Percentiles rank a stretch among this genome's conserved stretches.
These are phyloP conservation scores for Lynx canadensis DNA, from an alignment of 2,113 vertebrate genomes.

Conservation along the genomic window DNA sequence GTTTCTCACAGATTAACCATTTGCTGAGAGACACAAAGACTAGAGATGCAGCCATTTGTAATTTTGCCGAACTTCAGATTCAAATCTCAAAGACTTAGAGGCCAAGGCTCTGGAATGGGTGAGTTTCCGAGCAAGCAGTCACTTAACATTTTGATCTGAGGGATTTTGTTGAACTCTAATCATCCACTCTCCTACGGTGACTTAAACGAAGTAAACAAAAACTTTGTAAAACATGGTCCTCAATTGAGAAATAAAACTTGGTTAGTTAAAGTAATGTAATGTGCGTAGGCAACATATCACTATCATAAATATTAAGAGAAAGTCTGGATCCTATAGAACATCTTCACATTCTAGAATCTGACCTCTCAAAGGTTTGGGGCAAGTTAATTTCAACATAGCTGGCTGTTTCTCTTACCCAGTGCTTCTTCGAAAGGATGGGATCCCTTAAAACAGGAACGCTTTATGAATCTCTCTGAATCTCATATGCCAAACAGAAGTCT, in stretches of 20 bases:
- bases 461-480: not conserved
- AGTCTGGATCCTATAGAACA: not conserved
- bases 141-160: not conserved
- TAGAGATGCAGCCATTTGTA: not conserved
- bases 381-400: not conserved
- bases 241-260: not conserved
- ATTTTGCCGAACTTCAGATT: not conserved
- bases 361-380: not conserved
- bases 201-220: not conserved
- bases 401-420: not conserved
- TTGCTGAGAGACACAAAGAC: not conserved
- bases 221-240: not conserved
- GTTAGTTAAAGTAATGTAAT: not conserved
- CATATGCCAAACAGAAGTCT: not conserved
- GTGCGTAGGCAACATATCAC: not conserved
- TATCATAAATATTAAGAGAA: not conserved
- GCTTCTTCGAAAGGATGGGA: not conserved
- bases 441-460: not conserved
- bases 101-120: no score
- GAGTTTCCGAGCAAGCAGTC: no score
- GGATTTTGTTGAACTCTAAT: not conserved
- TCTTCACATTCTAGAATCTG: not conserved
- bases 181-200: not conserved
- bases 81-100: not conserved
- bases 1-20: not conserved